phyloP scores from a whole-genome alignment of 2,113 vertebrate genomes.

The Etheostoma spectabile region DNA sequence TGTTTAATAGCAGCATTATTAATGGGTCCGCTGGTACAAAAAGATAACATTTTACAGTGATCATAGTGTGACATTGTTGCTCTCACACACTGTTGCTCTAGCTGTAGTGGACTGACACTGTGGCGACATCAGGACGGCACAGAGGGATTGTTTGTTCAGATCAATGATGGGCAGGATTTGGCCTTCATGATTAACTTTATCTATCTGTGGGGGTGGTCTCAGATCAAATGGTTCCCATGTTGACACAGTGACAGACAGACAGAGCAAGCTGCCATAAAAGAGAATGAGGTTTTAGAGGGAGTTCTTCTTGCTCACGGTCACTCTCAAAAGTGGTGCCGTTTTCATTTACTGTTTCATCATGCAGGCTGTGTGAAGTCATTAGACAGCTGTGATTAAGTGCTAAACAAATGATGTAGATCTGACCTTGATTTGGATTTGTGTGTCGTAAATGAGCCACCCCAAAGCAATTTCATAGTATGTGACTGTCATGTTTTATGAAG shows the following conservation, averaged over 20 bases:
- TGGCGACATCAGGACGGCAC: slow-evolving; percentile 37
- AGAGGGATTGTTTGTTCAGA: slow-evolving; percentile 53
- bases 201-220: slow-evolving; percentile 33
- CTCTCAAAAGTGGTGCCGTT: background rate
- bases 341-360: slow-evolving; percentile 13
- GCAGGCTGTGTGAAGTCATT: background rate
- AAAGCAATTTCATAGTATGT: background rate
- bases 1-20: background rate
- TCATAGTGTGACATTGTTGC: slow-evolving; percentile 13
- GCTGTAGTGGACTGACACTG: slow-evolving; percentile 32
- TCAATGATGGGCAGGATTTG: slow-evolving; percentile 64
- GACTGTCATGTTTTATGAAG: background rate
- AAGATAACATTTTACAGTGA: background rate
- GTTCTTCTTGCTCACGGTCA: slow-evolving; percentile 17
- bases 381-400: slow-evolving; percentile 1
- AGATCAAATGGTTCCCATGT: slow-evolving; percentile 50
- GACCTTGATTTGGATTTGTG: slow-evolving; percentile 5
- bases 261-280: slow-evolving; percentile 26
- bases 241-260: slow-evolving; percentile 33
- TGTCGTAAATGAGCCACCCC: background rate
- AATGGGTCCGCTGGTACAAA: background rate
- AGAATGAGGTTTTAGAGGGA: slow-evolving; percentile 22
- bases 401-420: slow-evolving; percentile 1
- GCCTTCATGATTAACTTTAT: slow-evolving; percentile 70
- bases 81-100: slow-evolving; percentile 39